Conservation (phyloP, 2,888 invertebrate species). For the Caenorhabditis panamensis region DNA sequence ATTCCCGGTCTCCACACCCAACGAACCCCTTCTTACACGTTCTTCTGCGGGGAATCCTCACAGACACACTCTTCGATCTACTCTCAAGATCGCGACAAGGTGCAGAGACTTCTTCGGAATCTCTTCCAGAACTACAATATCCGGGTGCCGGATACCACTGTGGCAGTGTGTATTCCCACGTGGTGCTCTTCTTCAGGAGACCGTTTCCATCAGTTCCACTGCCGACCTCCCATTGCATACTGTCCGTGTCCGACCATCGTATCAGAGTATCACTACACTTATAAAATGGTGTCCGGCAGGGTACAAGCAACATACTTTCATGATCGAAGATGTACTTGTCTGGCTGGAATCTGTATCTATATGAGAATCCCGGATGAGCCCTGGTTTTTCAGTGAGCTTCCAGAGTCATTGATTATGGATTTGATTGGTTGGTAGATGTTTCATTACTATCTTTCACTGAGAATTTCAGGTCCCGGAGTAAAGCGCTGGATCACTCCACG, state of each 20-base stretch:
- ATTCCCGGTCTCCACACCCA: slow-evolving; percentile 33
- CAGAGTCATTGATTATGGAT: slow-evolving; percentile 25
- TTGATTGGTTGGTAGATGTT: no score
- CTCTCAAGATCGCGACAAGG: slow-evolving; percentile 17
- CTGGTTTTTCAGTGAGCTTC: slow-evolving; percentile 44
- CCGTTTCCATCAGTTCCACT: slow-evolving; percentile 40
- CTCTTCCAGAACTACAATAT: slow-evolving; percentile 20
- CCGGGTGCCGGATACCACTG: slow-evolving; percentile 34
- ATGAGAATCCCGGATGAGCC: slow-evolving; percentile 43
- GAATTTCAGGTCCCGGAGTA: slow-evolving; percentile 34
- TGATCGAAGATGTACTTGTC: no score
- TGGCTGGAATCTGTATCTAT: slow-evolving; percentile 30
- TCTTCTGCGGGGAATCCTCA: slow-evolving; percentile 27
- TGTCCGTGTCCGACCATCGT: slow-evolving; percentile 50
- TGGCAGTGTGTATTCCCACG: slow-evolving; percentile 46
- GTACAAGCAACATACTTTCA: no score
- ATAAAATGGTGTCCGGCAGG: no score
- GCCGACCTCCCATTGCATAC: slow-evolving; percentile 35
- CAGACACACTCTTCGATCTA: slow-evolving; percentile 16
- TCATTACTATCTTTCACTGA: no score
- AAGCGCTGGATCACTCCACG: slow-evolving; percentile 40
- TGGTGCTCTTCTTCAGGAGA: slow-evolving; percentile 38
- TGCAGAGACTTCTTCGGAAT: slow-evolving; percentile 27
- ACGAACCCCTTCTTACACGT: slow-evolving; percentile 12
- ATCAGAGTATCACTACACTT: slow-evolving; percentile 27